Base-by-base conservation (phyloP, 2,888 invertebrate genomes). In the Drosophila basisetae region DNA sequence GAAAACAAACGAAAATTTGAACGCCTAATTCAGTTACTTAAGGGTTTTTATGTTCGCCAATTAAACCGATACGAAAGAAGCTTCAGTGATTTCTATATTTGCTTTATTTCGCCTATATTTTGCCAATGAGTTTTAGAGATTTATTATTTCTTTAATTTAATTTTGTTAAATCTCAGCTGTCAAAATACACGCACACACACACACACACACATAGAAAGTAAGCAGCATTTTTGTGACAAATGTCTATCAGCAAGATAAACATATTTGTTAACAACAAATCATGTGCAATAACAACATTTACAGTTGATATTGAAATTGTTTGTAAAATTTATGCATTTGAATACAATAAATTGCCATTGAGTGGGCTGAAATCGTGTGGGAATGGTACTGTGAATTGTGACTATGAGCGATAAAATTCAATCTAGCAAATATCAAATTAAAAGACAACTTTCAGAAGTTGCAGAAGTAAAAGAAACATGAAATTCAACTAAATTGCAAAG, bases 241-340 rank as follows among this genome's bases (percentile, higher is more conserved):
- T 28, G 28, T 50, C 50, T 25, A 25, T 25, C 35, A 35, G 54
- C 25, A 25, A 25, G 43, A n/a, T n/a, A 53, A 39, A 56, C 25
- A 47, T 2, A 47, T 47, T 47, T 58, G 10, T 18, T 9, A 11
- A 28, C 54, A 68, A 64, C 11, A 60, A 31, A 28, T 54, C 30
- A 59, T 28, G 76, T 82, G 76, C 72, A 69, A 70, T 66, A 73
- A 56, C 68, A 80, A 75, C 76, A 80, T 78, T 73, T 18, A 77
- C 56, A 63, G 77, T 76, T 77, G 71, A 55, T 70, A 77, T 76
- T 56, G 47, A 16, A 41, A 2, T 25, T 25, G n/a, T n/a, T 52
- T 7, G 31, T 47, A 25, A n/a, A 43, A 33, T 50, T 33, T 10
- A 49, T 50, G 35, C 35, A 47, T 25, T 76, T 63, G 58, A 39